These are phyloP conservation scores for Drosophila nigromelanica DNA, from an alignment of 1,140 invertebrate genomes.

Conservation along the genomic window DNA sequence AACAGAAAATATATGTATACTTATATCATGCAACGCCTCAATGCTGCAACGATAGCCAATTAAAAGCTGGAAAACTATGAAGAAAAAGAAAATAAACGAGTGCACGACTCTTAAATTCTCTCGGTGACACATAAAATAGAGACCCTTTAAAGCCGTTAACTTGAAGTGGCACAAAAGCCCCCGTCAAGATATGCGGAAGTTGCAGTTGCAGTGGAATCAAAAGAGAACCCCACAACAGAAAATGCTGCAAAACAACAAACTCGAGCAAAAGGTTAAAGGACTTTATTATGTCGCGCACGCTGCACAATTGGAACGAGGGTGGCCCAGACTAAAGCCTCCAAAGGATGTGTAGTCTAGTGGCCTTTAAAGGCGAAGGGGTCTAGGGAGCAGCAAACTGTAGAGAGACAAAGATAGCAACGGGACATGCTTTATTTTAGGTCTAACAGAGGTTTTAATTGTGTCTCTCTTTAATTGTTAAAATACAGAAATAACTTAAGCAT, in stretches of 20 bases:
- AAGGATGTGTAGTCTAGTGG: conserved; percentile 34
- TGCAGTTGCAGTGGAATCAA: conserved; percentile 35
- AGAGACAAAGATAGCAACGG: not conserved
- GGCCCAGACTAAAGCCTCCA: conserved; percentile 11
- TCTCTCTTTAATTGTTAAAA: not conserved
- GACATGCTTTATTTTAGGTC: not conserved
- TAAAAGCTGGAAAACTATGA: not conserved
- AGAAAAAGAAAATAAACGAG: too few species aligned
- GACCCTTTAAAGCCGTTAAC: conserved; percentile 38
- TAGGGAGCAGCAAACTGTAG: not conserved
- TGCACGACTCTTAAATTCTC: not conserved
- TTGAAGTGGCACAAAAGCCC: conserved; percentile 32
- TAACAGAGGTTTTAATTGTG: not conserved
- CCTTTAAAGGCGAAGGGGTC: conserved; percentile 30
- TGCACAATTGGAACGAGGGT: conserved; percentile 4
- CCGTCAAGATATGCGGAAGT: conserved; percentile 60
- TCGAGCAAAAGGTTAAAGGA: conserved; percentile 69
- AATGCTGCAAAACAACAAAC: conserved; percentile 19
- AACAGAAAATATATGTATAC: not conserved
- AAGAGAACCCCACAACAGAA: conserved; percentile 23
- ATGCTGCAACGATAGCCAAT: not conserved
- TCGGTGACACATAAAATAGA: conserved; percentile 1
- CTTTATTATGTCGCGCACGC: conserved; percentile 49
- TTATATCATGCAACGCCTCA: too few species aligned
- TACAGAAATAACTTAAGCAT: too few species aligned